phyloP scores from a whole-genome alignment of 2,888 invertebrate species.

The Aporophyla lueneburgensis region DNA sequence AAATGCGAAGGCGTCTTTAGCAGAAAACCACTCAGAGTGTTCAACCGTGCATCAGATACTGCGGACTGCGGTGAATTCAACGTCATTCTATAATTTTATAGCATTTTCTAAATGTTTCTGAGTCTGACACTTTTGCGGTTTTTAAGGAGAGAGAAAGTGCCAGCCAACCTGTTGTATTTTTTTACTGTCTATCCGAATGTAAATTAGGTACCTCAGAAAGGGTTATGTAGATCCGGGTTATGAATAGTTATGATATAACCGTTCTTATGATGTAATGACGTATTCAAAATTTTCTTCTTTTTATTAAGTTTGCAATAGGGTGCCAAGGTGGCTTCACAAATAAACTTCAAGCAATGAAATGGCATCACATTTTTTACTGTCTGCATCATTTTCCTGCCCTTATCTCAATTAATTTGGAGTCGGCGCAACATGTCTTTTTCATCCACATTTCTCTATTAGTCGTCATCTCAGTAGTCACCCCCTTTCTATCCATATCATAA shows the following conservation, averaged over 20 bases:
- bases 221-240: not conserved
- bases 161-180: not conserved
- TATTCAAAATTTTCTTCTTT: no score
- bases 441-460: no score
- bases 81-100: conserved; percentile 29
- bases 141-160: conserved; percentile 21
- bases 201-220: not conserved
- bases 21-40: conserved; percentile 40
- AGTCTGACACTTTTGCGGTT: conserved; percentile 43
- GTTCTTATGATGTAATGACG: no score
- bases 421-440: no score
- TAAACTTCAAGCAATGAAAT: not conserved
- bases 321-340: not conserved
- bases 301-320: no score
- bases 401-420: no score
- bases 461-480: no score
- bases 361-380: no score
- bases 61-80: conserved; percentile 11
- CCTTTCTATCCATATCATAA: no score
- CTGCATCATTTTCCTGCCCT: no score
- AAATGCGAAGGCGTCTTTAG: not conserved
- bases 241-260: not conserved
- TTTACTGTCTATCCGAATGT: not conserved
- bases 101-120: conserved; percentile 29
- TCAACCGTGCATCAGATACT: conserved; percentile 34